Conservation (phyloP, 37 sponge, comb jelly and placozoan species). For the Axinella damicornis region DNA sequence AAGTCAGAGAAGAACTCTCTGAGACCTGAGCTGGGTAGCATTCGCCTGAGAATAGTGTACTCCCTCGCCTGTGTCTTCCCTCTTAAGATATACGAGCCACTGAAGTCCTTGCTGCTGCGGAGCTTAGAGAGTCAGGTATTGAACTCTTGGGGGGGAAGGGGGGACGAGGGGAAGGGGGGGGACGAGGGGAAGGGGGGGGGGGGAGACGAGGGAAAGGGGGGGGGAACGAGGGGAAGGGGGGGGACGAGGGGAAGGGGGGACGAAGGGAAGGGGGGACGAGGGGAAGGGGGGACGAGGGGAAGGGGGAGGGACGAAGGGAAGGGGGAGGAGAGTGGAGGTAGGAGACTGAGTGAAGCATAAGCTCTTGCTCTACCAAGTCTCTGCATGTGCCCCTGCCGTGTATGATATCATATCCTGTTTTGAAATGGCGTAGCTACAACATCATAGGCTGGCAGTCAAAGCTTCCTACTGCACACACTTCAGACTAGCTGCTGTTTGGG, state of each 20-base stretch:
- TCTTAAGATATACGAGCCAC: conserved; percentile 42
- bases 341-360: too few species aligned
- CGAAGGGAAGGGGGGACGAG: too few species aligned
- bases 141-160: too few species aligned
- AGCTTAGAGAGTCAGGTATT: background rate
- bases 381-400: too few species aligned
- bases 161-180: background rate
- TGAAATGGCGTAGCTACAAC: background rate
- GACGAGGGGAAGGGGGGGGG: too few species aligned
- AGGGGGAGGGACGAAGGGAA: too few species aligned
- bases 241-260: background rate
- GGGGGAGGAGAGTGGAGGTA: too few species aligned
- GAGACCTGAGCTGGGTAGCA: conserved; percentile 39
- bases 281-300: too few species aligned
- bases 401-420: too few species aligned
- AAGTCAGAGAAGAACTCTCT: background rate
- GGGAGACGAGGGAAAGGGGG: background rate
- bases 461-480: background rate
- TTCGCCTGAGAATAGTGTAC: conserved; percentile 40
- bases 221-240: background rate
- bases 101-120: conserved; percentile 35
- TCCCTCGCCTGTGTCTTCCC: conserved; percentile 47
- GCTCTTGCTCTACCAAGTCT: too few species aligned
- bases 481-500: too few species aligned
- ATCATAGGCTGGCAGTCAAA: too few species aligned